These are phyloP conservation scores for Sebastes oblongus DNA, from an alignment of 2,797 vertebrate species.

Conservation along the genomic window DNA sequence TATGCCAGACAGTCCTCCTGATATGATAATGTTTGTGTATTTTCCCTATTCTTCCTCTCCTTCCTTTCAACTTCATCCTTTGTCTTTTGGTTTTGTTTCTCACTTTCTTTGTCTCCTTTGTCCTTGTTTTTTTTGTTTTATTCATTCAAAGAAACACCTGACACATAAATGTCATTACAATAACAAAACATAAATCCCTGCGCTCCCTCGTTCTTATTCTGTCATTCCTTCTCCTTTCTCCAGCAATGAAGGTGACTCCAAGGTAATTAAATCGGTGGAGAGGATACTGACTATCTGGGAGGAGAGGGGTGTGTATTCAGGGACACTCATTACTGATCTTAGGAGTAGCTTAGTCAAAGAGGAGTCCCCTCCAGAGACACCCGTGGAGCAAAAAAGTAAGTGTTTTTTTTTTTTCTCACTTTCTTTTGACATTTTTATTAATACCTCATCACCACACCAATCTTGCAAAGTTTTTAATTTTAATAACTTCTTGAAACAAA, in stretches of 20 bases:
- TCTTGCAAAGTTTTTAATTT: background rate
- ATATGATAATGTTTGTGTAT: background rate
- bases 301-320: conserved; percentile 92
- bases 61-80: background rate
- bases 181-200: background rate
- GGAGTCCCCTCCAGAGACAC: conserved; percentile 76
- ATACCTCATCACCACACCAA: background rate
- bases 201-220: background rate
- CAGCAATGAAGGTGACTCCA: conserved; percentile 85
- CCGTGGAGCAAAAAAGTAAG: conserved; percentile 75
- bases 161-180: conserved; percentile 5
- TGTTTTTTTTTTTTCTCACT: background rate
- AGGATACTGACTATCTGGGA: conserved; percentile 98
- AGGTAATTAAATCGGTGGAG: conserved; percentile 90
- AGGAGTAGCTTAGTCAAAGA: conserved; percentile 87
- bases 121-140: conserved; percentile 5
- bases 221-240: background rate
- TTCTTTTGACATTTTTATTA: background rate
- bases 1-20: too few species aligned
- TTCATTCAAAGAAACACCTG: background rate
- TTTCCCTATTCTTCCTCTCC: background rate
- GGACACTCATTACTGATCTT: conserved; percentile 88
- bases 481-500: background rate
- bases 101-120: background rate
- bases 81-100: background rate